Conservation (phyloP, 2,888 invertebrate genomes). For the Ormyrus pomaceus region DNA sequence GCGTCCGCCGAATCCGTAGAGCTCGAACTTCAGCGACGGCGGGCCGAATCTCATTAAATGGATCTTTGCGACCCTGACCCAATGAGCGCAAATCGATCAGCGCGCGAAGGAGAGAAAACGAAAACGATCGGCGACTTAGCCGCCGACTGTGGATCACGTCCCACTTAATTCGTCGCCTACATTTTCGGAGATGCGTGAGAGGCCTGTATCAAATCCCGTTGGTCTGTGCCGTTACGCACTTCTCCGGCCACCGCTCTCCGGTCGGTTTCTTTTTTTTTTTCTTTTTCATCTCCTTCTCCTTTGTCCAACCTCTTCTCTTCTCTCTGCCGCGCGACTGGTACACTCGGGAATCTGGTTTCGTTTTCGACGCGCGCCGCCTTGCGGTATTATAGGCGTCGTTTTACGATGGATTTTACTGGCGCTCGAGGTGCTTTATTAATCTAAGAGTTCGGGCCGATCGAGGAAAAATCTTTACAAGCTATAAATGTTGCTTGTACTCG, state of each 20-base stretch:
- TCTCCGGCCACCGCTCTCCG: constrained; percentile 34
- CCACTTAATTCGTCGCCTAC: constrained; percentile 46
- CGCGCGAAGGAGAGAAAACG: background rate
- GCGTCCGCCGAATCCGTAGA: too few species aligned
- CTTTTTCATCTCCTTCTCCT: constrained; percentile 1
- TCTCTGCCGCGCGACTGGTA: background rate
- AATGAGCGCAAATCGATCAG: background rate
- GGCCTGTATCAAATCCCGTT: constrained; percentile 44
- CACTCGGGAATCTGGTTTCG: constrained; percentile 47
- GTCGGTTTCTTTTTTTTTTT: constrained; percentile 12
- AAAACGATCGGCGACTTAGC: constrained; percentile 5
- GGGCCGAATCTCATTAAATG: background rate
- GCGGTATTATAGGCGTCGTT: constrained; percentile 7
- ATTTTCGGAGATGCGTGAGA: constrained; percentile 32
- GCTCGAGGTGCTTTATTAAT: too few species aligned
- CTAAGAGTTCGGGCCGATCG: background rate
- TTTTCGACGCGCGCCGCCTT: constrained; percentile 49
- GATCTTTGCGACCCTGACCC: constrained; percentile 16
- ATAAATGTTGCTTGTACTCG: too few species aligned
- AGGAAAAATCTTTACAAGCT: too few species aligned
- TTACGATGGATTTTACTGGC: too few species aligned
- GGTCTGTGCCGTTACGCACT: constrained; percentile 59
- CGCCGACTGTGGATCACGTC: background rate
- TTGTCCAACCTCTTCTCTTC: constrained; percentile 10
- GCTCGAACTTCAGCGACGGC: too few species aligned